A percentile compares a stretch with the other conserved stretches of the same genome.
These are phyloP conservation scores for Hydrozoanthus tunicans DNA, from an alignment of 64 coral and sea anemone genomes.

Conservation along the genomic window DNA sequence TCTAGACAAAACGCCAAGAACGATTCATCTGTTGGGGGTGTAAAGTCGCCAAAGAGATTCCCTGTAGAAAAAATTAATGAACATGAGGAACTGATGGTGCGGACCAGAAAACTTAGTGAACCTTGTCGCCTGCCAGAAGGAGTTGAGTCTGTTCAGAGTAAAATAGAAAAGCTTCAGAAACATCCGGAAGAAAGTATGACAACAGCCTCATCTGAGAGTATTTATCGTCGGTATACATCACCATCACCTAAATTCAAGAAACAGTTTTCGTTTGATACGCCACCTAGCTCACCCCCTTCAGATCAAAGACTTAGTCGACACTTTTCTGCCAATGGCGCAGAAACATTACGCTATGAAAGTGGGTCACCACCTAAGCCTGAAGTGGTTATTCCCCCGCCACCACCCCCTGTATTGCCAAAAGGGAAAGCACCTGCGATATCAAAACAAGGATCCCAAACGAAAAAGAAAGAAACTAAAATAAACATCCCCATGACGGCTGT, in stretches of 20 bases:
- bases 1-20: slow-evolving; percentile 42
- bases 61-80: not conserved
- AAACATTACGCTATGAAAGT: slow-evolving; percentile 21
- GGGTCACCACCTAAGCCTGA: not conserved
- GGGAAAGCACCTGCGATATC: not conserved
- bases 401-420: slow-evolving; percentile 12
- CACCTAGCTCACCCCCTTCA: not conserved
- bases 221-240: slow-evolving; percentile 38
- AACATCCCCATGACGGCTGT: slow-evolving; percentile 37
- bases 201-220: slow-evolving; percentile 10
- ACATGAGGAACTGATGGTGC: slow-evolving; percentile 10
- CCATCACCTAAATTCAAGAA: slow-evolving; percentile 29
- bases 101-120: slow-evolving; percentile 25
- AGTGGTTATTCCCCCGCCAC: slow-evolving; percentile 42
- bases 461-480: slow-evolving; percentile 16
- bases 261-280: slow-evolving; percentile 32
- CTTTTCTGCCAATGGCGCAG: slow-evolving; percentile 6
- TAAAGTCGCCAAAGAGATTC: not conserved
- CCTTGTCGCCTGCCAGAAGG: not conserved
- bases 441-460: not conserved
- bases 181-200: not conserved
- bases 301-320: not conserved
- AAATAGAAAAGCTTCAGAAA: slow-evolving; percentile 37
- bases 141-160: slow-evolving; percentile 23
- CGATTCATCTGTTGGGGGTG: not conserved